phyloP scores from a whole-genome alignment of 2,797 vertebrate species.

The Pantherophis vulpinus region DNA sequence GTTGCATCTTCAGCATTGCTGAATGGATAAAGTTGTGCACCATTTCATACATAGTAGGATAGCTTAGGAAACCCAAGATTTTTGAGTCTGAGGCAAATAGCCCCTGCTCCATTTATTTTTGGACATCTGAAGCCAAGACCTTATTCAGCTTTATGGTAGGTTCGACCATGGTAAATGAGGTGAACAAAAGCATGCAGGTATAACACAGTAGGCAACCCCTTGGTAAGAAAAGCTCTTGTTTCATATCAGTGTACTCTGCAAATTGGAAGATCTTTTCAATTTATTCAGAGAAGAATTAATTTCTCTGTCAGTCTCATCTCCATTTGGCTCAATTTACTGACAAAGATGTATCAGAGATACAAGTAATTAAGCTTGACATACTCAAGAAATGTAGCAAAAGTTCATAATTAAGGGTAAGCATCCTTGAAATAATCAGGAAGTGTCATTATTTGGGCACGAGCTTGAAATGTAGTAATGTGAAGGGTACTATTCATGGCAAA shows the following conservation, averaged over 20 bases:
- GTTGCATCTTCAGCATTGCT: not conserved
- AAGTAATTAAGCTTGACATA: slow-evolving; percentile 5
- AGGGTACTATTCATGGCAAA: slow-evolving; percentile 12
- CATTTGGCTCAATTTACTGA: slow-evolving; percentile 26
- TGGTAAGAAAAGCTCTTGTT: not conserved
- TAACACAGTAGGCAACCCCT: not conserved
- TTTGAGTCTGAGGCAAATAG: not conserved
- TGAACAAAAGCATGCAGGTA: not conserved
- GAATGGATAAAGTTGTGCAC: not conserved
- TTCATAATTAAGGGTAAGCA: slow-evolving; percentile 38
- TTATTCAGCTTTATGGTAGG: not conserved
- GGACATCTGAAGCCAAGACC: not conserved
- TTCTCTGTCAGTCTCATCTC: not conserved
- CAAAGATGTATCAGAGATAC: slow-evolving; percentile 28
- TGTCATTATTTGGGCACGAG: slow-evolving; percentile 42
- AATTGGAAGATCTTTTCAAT: not conserved
- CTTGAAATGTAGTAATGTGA: slow-evolving; percentile 46
- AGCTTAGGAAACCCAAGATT: not conserved
- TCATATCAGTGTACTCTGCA: not conserved
- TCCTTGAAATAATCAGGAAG: slow-evolving; percentile 42
- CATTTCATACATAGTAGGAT: not conserved
- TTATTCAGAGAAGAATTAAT: not conserved
- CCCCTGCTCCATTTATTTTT: not conserved
- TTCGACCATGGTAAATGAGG: not conserved
- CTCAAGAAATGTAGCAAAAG: slow-evolving; percentile 45